These are phyloP conservation scores for Rhyzopertha dominica DNA, from an alignment of 1,140 invertebrate genomes.

Conservation along the genomic window DNA sequence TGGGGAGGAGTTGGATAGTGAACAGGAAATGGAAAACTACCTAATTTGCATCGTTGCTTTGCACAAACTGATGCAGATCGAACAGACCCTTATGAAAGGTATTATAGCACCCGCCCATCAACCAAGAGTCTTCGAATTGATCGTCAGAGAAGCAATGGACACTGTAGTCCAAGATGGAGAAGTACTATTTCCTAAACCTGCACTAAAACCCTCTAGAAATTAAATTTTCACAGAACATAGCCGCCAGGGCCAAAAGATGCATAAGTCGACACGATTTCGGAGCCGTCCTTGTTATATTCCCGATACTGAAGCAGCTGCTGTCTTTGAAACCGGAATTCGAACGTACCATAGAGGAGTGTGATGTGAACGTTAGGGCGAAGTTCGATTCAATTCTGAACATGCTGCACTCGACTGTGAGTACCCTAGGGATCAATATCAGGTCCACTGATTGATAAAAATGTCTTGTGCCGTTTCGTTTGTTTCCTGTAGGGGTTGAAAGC, in stretches of 20 bases:
- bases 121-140: constrained; percentile 76
- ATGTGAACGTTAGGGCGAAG: constrained; percentile 64
- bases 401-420: constrained; percentile 65
- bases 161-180: constrained; percentile 81
- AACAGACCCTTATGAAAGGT: constrained; percentile 73
- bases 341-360: constrained; percentile 67
- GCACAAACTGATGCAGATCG: constrained; percentile 84
- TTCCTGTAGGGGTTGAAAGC: constrained; percentile 71
- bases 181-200: constrained; percentile 45
- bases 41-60: constrained; percentile 78
- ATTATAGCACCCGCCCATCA: constrained; percentile 79
- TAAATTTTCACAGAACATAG: constrained; percentile 59
- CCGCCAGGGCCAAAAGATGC: constrained; percentile 69
- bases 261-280: constrained; percentile 77
- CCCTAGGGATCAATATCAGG: too few relatives aligned
- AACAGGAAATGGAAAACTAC: constrained; percentile 84
- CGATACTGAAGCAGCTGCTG: constrained; percentile 77
- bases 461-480: too few relatives aligned
- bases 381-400: constrained; percentile 69
- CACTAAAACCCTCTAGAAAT: background rate
- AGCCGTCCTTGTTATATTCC: constrained; percentile 78
- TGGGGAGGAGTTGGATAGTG: constrained; percentile 62
- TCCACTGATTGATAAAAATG: too few relatives aligned
- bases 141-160: constrained; percentile 80
- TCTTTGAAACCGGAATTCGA: constrained; percentile 81